These are phyloP conservation scores for Eledona agricola DNA, from an alignment of 2,888 invertebrate genomes.

Conservation along the genomic window DNA sequence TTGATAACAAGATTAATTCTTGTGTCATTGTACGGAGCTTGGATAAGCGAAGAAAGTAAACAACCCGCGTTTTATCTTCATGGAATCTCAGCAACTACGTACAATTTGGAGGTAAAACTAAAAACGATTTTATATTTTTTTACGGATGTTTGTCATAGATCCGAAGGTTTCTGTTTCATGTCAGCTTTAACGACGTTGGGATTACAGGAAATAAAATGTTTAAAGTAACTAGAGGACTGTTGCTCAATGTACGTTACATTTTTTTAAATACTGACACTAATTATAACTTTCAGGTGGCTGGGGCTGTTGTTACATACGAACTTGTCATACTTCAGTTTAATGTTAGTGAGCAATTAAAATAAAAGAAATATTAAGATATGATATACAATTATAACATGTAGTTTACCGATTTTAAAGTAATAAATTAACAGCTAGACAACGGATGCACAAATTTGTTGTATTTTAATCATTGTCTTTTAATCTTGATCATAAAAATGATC, in stretches of 20 bases:
- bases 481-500: too few relatives aligned
- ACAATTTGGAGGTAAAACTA: conserved; percentile 44
- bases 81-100: conserved; percentile 42
- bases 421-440: too few relatives aligned
- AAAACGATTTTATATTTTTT: not conserved
- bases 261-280: too few relatives aligned
- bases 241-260: not conserved
- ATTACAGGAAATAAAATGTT: conserved; percentile 1
- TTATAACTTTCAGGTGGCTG: too few relatives aligned
- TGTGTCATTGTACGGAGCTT: conserved; percentile 70
- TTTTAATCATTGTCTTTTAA: too few relatives aligned
- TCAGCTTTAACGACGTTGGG: conserved; percentile 50
- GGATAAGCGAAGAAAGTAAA: conserved; percentile 65
- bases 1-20: conserved; percentile 68
- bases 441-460: too few relatives aligned
- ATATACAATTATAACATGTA: too few relatives aligned
- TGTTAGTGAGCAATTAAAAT: too few relatives aligned
- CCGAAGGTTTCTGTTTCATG: conserved; percentile 54
- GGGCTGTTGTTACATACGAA: too few relatives aligned
- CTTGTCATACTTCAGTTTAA: too few relatives aligned
- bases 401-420: too few relatives aligned
- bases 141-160: conserved; percentile 47
- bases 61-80: conserved; percentile 44
- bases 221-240: not conserved
- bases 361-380: too few relatives aligned